A percentile compares a stretch with the other conserved stretches of the same genome.
These are phyloP conservation scores for Tachysurus vachellii DNA, from an alignment of 2,113 vertebrate species.

Conservation along the genomic window DNA sequence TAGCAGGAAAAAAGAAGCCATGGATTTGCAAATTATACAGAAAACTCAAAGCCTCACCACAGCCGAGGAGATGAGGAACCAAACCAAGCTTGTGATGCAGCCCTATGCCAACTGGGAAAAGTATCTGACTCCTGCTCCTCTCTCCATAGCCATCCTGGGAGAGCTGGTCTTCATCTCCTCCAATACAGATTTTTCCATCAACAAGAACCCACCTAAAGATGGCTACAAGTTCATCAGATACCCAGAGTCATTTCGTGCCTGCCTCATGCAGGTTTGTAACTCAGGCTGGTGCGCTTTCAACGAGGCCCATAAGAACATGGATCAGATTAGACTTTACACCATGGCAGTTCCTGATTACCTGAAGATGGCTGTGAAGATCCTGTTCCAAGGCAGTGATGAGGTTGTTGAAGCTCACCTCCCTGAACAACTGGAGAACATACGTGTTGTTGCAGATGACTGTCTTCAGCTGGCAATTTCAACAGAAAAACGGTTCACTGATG, in stretches of 20 bases:
- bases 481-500: conserved; percentile 20
- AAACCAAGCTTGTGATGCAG: no score
- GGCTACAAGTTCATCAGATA: conserved; percentile 52
- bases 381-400: conserved; percentile 44
- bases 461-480: background rate
- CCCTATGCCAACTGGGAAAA: no score
- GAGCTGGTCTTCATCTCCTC: conserved; percentile 40
- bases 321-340: conserved; percentile 54
- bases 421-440: conserved; percentile 54
- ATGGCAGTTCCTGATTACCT: conserved; percentile 16
- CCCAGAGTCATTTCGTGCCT: conserved; percentile 58
- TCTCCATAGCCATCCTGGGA: no score
- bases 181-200: no score
- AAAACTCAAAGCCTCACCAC: no score
- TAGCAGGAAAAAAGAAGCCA: no score
- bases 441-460: conserved; percentile 47
- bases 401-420: conserved; percentile 51
- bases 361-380: conserved; percentile 46
- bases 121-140: no score
- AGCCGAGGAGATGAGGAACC: no score
- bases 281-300: background rate
- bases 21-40: no score
- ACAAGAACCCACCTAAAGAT: no score
- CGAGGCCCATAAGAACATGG: conserved; percentile 54
- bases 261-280: no score